Evolutionary conservation across 2,113 vertebrate species (phyloP), one percentile per base, ranked within the genome.

Genomic region (Silurus meridionalis): DNA sequence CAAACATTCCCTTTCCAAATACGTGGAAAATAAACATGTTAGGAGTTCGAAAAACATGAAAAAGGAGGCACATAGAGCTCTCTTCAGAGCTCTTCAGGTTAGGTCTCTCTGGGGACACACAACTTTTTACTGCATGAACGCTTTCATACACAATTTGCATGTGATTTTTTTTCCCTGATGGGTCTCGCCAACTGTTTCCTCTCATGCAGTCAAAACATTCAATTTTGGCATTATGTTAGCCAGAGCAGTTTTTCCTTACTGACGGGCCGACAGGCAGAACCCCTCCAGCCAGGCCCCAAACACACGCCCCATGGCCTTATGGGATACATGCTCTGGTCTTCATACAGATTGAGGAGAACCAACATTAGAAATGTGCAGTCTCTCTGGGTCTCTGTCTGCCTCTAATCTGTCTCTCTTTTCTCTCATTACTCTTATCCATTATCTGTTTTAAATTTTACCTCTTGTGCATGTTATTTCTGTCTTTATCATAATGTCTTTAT

Each of bases 171-270:
- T 80, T 46, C 46, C 71, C 58, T 71, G 85, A 91, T 84, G 89
- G 89, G 88, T 89, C 88, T 90, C 92, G 93, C 83, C 86, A 87
- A 91, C 91, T 93, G 91, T 94, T 90, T 90, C 92, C 91, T 92
- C 87, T 90, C 84, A 91, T 91, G 87, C 89, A 92, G 93, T 94
- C 92, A 93, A 95, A 95, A 95, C 94, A 94, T 89, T 93, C 91
- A 89, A 93, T 94, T 94, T 89, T 93, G 93, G 91, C 92, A 90
- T 93, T 93, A 93, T 91, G 91, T 92, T 94, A 93, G 91, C 91
- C 93, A 93, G 93, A 85, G 87, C 88, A 92, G 91, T 94, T 93
- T 89, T 94, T 92, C 90, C 89, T 93, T 92, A 92, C 91, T 93
- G 91, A 93, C 90, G 90, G 88, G 87, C 86, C 89, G 91, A 93